These are phyloP conservation scores for Apamea monoglypha DNA, from an alignment of 2,888 invertebrate genomes.

Conservation along the genomic window DNA sequence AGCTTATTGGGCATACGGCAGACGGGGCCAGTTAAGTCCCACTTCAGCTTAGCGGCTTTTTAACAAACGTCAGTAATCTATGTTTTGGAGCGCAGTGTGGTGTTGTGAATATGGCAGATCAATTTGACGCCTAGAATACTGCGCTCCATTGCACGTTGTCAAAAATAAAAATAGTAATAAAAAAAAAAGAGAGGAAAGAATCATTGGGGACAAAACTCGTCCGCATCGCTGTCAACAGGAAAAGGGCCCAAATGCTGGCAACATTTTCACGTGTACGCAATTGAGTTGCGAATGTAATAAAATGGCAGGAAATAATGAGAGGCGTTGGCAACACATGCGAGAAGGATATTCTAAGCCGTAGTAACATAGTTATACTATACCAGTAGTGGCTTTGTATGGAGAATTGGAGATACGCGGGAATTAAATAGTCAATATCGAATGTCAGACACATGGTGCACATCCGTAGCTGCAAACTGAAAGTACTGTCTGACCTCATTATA, in stretches of 20 bases:
- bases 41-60: no score
- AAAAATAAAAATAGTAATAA: not conserved
- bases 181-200: not conserved
- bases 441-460: slow-evolving; percentile 43
- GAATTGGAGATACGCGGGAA: not conserved
- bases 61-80: no score
- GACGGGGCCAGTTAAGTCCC: no score
- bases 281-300: not conserved
- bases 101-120: no score
- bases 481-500: slow-evolving; percentile 3
- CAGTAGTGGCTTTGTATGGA: not conserved
- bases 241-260: not conserved
- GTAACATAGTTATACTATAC: not conserved
- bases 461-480: slow-evolving; percentile 9
- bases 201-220: not conserved
- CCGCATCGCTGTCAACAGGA: no score
- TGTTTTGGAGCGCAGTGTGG: no score
- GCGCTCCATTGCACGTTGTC: no score
- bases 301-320: not conserved
- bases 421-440: slow-evolving; percentile 48
- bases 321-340: not conserved
- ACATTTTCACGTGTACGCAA: not conserved
- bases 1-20: no score
- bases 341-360: not conserved
- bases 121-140: no score